These are phyloP conservation scores for Drosophila persimilis DNA, from an alignment of 1,140 invertebrate species.

Conservation along the genomic window DNA sequence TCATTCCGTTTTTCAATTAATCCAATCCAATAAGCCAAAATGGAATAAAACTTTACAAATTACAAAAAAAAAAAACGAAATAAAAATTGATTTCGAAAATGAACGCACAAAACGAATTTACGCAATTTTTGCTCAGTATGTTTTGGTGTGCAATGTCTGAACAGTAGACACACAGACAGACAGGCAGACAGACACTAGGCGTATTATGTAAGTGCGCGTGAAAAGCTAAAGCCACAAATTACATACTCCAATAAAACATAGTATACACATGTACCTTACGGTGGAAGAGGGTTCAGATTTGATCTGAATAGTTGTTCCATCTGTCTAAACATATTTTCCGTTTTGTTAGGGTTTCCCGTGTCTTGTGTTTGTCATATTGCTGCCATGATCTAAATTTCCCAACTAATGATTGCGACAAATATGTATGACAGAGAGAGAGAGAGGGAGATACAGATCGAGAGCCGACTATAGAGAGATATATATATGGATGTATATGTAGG, in stretches of 20 bases:
- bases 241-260: constrained; percentile 26
- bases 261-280: constrained; percentile 2
- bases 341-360: constrained; percentile 24
- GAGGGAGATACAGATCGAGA: not conserved
- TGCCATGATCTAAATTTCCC: constrained; percentile 73
- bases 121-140: constrained; percentile 27
- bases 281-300: not conserved
- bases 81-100: constrained; percentile 61
- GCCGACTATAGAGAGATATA: not conserved
- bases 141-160: constrained; percentile 17
- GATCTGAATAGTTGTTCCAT: constrained; percentile 35
- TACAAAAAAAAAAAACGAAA: constrained; percentile 13
- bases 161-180: constrained; percentile 22
- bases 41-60: constrained; percentile 30
- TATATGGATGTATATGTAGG: too few relatives aligned
- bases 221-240: constrained; percentile 44
- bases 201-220: constrained; percentile 62
- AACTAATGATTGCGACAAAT: constrained; percentile 73
- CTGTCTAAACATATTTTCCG: constrained; percentile 16
- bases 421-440: constrained; percentile 18
- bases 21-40: constrained; percentile 44
- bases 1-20: not conserved
- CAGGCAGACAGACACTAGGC: constrained; percentile 6
- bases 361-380: constrained; percentile 54
- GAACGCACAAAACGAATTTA: constrained; percentile 44